Base-by-base conservation (phyloP, 2,797 vertebrate species). In the Podarcis lilfordi region DNA sequence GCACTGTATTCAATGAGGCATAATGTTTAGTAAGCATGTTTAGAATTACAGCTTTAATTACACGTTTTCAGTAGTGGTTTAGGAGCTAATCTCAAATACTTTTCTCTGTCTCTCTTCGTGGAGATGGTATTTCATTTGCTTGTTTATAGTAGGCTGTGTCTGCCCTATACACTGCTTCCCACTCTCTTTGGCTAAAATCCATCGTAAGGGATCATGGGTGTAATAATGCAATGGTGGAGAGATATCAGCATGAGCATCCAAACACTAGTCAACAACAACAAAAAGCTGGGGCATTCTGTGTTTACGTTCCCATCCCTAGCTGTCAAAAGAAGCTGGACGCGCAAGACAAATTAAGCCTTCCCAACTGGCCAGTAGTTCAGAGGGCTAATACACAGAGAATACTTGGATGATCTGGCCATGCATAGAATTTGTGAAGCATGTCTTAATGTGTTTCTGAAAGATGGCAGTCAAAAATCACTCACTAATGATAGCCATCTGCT, bases 401-500 rank as follows among this genome's bases (percentile, higher is more conserved):
- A 81, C 43, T 71, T 71, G 64, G 79, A 76, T 64, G 82, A 77
- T 77, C 91, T n/a, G 27, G n/a, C 29, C 15, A 35, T 81, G 78
- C 84, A 77, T 91, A 75, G 90, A 91, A 86, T 71, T 86, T 93
- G 87, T 81, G 77, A 85, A 88, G 78, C 77, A 17, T 87, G 72
- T 69, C 78, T 85, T 69, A 5, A 40, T 89, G 3, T 89, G 50
- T 77, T 82, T 80, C 91, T 29, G 0, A 85, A 78, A 91, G 77
- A 84, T 80, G 90, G 32, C 13, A 82, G 5, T 87, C 72, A 91
- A 91, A 77, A 76, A 40, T 90, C 87, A 77, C 74, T 80, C 3
- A 4, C 81, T 94, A 85, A 93, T 90, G 92, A 32, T 40, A 88
- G 88, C 88, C 92, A 95, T 95, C 92, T 95, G 94, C 82, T 91